These are phyloP conservation scores for Xylota segnis DNA, from an alignment of 2,888 invertebrate genomes.

Conservation along the genomic window DNA sequence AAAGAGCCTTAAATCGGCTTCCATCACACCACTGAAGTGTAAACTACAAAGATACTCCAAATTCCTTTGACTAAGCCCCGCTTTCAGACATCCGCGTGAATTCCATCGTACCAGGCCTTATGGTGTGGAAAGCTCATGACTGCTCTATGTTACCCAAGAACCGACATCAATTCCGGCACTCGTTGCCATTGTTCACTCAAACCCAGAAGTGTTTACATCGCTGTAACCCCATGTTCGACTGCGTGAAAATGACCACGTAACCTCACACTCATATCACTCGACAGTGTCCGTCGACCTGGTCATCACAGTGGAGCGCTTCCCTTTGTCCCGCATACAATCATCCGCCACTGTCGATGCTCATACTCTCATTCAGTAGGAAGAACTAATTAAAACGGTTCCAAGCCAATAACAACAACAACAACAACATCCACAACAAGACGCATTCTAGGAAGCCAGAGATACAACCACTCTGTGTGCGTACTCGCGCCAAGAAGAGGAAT, in stretches of 20 bases:
- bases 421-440: slow-evolving; percentile 34
- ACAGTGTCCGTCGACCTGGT: not conserved
- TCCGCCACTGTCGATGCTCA: slow-evolving; percentile 6
- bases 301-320: slow-evolving; percentile 22
- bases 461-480: slow-evolving; percentile 13
- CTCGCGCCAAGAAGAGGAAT: slow-evolving; percentile 1
- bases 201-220: slow-evolving; percentile 41
- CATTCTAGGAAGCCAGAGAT: slow-evolving; percentile 22
- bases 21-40: slow-evolving; percentile 4
- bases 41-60: not conserved
- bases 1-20: not conserved
- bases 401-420: slow-evolving; percentile 46
- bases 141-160: not conserved
- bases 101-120: not conserved
- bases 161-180: slow-evolving; percentile 38
- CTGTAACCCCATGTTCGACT: slow-evolving; percentile 50
- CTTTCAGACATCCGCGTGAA: not conserved
- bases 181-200: slow-evolving; percentile 3
- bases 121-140: not conserved
- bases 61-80: slow-evolving; percentile 3
- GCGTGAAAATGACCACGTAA: slow-evolving; percentile 57
- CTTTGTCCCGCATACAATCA: slow-evolving; percentile 20
- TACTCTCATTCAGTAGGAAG: slow-evolving; percentile 47
- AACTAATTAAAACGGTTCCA: slow-evolving; percentile 72
- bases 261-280: slow-evolving; percentile 47